Base-by-base conservation (phyloP, 2,888 invertebrate genomes). In the Pecten maximus region DNA sequence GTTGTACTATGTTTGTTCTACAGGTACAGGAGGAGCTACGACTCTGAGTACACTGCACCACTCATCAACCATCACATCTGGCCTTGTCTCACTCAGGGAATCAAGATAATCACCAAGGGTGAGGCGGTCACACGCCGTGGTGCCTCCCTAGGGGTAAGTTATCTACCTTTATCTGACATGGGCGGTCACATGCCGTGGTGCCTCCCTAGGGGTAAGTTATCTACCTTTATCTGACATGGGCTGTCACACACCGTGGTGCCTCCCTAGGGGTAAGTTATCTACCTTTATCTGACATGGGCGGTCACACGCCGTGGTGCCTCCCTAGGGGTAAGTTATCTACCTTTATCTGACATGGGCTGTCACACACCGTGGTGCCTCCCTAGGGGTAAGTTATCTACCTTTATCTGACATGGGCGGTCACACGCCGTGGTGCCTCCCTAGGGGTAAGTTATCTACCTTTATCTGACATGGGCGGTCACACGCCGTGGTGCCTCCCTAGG, bases 51-150 rank as follows among this genome's bases (percentile, higher is more conserved):
- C 95, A 95, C 96, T 40, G 96, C 96, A 40, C 96, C 96, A 1
- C 95, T 97, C 50, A 96, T 97, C 44, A 95, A 95, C 95, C 96
- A 97, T 93, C 97, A 97, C 93, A 95, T 97, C 93, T 97, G 97
- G 97, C 96, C 97, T n/a, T 95, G 95, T 90, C 95, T 97, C 44
- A 94, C 94, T 93, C 96, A 96, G 92, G 96, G 96, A 28, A 91
- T 92, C 35, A 92, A 93, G 40, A 94, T 95, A 19, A 91, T 96
- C 74, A 95, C 96, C 93, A 97, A 97, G 93, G 97, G 97, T 40
- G 97, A 97, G 92, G 95, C 94, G 40, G 93, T 94, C 91, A 97
- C 96, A 35, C 93, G 95, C 16, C 94, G 96, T 86, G 96, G 96
- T 40, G 96, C 96, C 35, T 96, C 96, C 44, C 93, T 96, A 94